These are phyloP conservation scores for Sparidentex hasta DNA, from an alignment of 2,797 vertebrate species.

Conservation along the genomic window DNA sequence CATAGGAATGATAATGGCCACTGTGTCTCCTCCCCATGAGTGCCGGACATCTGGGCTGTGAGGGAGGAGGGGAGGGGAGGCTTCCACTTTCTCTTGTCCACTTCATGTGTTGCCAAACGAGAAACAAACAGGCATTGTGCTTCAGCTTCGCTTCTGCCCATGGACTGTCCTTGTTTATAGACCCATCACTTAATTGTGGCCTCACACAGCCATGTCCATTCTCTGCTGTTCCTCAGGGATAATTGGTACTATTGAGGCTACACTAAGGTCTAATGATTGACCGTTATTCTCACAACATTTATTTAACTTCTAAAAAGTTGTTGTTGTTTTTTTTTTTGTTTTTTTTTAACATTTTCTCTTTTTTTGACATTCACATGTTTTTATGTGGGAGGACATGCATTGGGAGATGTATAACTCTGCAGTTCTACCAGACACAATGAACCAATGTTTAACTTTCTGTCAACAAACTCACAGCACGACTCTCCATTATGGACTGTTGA, in stretches of 20 bases:
- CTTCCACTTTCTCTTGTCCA: constrained; percentile 72
- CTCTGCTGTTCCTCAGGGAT: constrained; percentile 38
- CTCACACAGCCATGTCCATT: constrained; percentile 62
- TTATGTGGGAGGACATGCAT: neutral
- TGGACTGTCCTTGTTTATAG: constrained; percentile 74
- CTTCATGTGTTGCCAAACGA: constrained; percentile 76
- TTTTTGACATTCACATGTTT: neutral
- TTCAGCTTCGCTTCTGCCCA: constrained; percentile 51
- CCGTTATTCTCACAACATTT: constrained; percentile 16
- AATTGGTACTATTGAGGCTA: constrained; percentile 36
- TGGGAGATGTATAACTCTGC: neutral
- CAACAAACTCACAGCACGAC: neutral
- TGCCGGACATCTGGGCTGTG: constrained; percentile 61
- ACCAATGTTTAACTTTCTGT: neutral
- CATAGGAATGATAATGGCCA: constrained; percentile 71
- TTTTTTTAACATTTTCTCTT: neutral
- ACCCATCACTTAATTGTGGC: constrained; percentile 78
- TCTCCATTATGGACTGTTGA: neutral
- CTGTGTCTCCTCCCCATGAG: constrained; percentile 60
- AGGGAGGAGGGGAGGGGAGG: constrained; percentile 26
- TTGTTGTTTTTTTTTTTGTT: no score
- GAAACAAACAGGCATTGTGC: constrained; percentile 83
- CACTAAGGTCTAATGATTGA: neutral
- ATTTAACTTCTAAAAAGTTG: no score
- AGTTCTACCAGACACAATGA: neutral